phyloP scores from a whole-genome alignment of 2,797 vertebrate species.

The Gobionotothen gibberifrons region DNA sequence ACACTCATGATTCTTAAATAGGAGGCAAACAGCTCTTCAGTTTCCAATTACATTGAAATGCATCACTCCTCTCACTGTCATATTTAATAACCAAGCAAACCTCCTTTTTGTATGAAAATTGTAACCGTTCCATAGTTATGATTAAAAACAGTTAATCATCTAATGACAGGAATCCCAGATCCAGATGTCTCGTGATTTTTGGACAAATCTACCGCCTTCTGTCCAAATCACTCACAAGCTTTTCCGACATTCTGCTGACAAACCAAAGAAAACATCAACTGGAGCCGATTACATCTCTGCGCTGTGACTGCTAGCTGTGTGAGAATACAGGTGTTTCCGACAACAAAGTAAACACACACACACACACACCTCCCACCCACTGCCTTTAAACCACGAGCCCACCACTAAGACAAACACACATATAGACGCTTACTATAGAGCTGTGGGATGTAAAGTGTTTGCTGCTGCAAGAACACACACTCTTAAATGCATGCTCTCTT shows the following conservation, averaged over 20 bases:
- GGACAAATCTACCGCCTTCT: background rate
- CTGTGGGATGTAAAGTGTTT: constrained; percentile 13
- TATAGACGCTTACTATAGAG: constrained; percentile 14
- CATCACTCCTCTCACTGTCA: background rate
- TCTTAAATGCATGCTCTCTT: constrained; percentile 12
- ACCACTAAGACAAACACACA: constrained; percentile 24
- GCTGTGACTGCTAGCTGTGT: constrained; percentile 21
- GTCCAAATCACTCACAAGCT: constrained; percentile 16
- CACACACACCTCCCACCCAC: constrained; percentile 29
- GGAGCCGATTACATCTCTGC: constrained; percentile 44
- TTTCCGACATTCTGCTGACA: constrained; percentile 36
- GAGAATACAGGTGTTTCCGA: constrained; percentile 57
- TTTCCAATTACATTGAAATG: background rate
- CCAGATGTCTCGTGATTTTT: constrained; percentile 38
- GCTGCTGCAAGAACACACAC: constrained; percentile 19
- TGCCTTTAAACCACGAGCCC: constrained; percentile 33
- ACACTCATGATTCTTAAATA: background rate
- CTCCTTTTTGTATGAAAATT: background rate
- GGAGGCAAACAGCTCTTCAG: background rate
- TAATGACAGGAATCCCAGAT: constrained; percentile 14
- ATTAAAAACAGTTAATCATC: constrained; percentile 43
- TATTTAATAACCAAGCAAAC: constrained; percentile 6
- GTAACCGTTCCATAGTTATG: constrained; percentile 11
- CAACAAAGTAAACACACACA: constrained; percentile 30
- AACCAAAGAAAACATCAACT: constrained; percentile 39